Conservation (phyloP, 2,113 vertebrate genomes). For the Mormyrus lacerda region DNA sequence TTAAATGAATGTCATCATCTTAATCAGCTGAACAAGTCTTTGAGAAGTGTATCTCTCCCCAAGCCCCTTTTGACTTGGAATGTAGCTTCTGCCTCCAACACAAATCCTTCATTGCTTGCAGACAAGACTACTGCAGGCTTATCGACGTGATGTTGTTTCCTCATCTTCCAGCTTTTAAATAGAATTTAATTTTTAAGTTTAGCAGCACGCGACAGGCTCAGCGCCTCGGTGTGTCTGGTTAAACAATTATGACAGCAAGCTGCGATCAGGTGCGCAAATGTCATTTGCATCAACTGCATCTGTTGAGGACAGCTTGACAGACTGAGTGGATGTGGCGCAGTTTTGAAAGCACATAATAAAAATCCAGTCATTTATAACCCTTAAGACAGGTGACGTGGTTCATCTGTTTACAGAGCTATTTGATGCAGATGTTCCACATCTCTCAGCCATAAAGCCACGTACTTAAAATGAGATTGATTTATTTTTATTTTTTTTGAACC, state of each 20-base stretch:
- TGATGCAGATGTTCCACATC: not conserved
- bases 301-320: not conserved
- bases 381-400: not conserved
- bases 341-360: not conserved
- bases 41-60: constrained; percentile 28
- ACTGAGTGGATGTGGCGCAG: not conserved
- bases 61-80: constrained; percentile 25
- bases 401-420: not conserved
- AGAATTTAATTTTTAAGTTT: constrained; percentile 32
- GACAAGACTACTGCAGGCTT: constrained; percentile 29
- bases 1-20: constrained; percentile 23
- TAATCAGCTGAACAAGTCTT: constrained; percentile 32
- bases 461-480: not conserved
- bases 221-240: constrained; percentile 21
- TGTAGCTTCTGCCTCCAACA: constrained; percentile 28
- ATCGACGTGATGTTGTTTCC: constrained; percentile 23
- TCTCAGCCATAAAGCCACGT: not conserved
- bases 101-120: constrained; percentile 31
- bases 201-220: constrained; percentile 24
- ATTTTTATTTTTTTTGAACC: not conserved
- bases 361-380: not conserved
- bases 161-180: constrained; percentile 29
- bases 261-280: constrained; percentile 7
- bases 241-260: constrained; percentile 25
- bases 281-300: not conserved